Evolutionary conservation across 2,888 invertebrate species (phyloP).

Genomic region (Tipula lateralis): DNA sequence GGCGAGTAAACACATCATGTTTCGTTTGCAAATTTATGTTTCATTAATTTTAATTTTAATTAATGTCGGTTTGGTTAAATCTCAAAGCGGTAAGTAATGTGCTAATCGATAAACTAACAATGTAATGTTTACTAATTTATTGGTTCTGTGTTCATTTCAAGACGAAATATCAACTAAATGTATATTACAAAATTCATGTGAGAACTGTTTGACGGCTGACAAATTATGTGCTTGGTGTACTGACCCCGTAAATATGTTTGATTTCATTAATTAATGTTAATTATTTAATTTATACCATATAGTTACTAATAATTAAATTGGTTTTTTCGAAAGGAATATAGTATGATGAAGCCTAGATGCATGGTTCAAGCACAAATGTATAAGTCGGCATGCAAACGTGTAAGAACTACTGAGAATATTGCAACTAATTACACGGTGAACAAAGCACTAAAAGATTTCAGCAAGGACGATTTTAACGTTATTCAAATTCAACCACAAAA

Average conservation of each 20-base stretch:
- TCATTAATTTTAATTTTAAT: background rate
- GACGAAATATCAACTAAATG: constrained; percentile 31
- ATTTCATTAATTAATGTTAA: background rate
- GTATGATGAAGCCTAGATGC: constrained; percentile 39
- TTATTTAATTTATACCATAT: background rate
- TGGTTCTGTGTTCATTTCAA: background rate
- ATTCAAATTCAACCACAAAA: constrained; percentile 65
- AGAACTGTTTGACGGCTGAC: constrained; percentile 41
- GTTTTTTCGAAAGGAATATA: constrained; percentile 33
- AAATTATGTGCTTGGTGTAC: constrained; percentile 47
- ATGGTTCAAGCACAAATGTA: constrained; percentile 40
- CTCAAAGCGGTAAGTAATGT: background rate
- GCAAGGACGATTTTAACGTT: constrained; percentile 43
- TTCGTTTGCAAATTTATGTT: background rate
- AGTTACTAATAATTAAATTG: background rate
- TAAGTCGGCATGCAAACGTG: constrained; percentile 39
- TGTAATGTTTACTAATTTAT: background rate
- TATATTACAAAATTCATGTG: constrained; percentile 41
- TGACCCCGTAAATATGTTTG: constrained; percentile 42
- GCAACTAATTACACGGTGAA: constrained; percentile 37
- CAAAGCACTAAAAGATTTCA: constrained; percentile 42
- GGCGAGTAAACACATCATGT: background rate
- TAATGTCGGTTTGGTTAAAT: background rate
- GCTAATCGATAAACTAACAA: background rate
- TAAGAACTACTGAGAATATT: constrained; percentile 41